Conservation (phyloP, 2,113 vertebrate genomes). For the Hemiscyllium ocellatum region DNA sequence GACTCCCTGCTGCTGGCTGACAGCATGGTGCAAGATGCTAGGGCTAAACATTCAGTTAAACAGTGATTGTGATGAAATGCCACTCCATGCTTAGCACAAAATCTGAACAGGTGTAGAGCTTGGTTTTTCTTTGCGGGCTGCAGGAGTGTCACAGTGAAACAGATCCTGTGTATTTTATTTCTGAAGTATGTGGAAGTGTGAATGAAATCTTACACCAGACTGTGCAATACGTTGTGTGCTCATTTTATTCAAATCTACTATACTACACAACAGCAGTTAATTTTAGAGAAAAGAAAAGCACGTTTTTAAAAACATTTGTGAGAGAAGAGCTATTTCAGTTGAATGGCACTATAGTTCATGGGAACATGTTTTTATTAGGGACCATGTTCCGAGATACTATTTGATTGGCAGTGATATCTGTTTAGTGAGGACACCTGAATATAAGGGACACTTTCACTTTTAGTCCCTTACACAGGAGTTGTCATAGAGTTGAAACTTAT, state of each 20-base stretch:
- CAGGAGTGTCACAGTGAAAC: constrained; percentile 17
- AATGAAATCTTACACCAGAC: neutral
- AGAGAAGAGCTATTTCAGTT: neutral
- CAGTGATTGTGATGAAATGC: constrained; percentile 67
- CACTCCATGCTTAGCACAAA: constrained; percentile 47
- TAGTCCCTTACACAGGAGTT: neutral
- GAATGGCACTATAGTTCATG: neutral
- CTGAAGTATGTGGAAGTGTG: constrained; percentile 14
- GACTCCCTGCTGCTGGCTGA: constrained; percentile 66
- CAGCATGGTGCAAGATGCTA: constrained; percentile 62
- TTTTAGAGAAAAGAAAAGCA: neutral
- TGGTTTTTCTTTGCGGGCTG: constrained; percentile 1
- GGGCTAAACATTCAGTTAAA: constrained; percentile 78
- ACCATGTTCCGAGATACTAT: neutral
- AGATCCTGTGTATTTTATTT: constrained; percentile 32
- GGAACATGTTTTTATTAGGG: neutral
- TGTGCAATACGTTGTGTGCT: neutral
- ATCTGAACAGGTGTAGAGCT: constrained; percentile 21
- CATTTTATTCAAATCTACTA: neutral
- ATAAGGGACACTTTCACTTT: neutral
- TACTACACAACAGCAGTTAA: neutral
- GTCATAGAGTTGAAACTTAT: neutral
- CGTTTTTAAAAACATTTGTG: neutral
- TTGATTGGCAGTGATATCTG: neutral
- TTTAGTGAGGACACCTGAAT: constrained; percentile 2